Conservation (phyloP, 2,888 invertebrate genomes). For the Campoletis raptor region DNA sequence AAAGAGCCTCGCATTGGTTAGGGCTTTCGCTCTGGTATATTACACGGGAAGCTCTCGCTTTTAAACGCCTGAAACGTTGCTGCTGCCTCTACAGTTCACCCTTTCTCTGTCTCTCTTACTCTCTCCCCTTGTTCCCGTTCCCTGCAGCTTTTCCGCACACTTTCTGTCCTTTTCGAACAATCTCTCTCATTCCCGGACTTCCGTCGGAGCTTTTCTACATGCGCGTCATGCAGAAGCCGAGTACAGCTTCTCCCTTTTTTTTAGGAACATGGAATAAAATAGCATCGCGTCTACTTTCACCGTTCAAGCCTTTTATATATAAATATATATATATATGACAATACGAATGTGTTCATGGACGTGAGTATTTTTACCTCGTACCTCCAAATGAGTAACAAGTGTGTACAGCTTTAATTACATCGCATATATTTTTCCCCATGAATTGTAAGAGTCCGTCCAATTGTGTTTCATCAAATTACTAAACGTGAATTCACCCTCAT, state of each 20-base stretch:
- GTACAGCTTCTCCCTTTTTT: conserved; percentile 9
- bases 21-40: conserved; percentile 49
- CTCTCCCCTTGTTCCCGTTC: conserved; percentile 2
- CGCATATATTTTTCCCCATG: not conserved
- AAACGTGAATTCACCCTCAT: conserved; percentile 21
- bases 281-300: conserved; percentile 18
- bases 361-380: conserved; percentile 4
- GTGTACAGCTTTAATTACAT: conserved; percentile 33
- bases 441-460: conserved; percentile 22
- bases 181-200: conserved; percentile 1
- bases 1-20: conserved; percentile 41
- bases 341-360: not conserved
- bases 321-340: not conserved
- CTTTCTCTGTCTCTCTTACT: conserved; percentile 24
- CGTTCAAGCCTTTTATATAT: conserved; percentile 6
- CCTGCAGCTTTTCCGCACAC: conserved; percentile 20
- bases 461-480: conserved; percentile 16
- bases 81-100: conserved; percentile 34
- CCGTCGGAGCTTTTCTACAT: conserved; percentile 27
- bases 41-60: conserved; percentile 42
- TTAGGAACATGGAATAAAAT: conserved; percentile 34
- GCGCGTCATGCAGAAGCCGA: conserved; percentile 22
- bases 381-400: conserved; percentile 40
- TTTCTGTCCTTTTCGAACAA: conserved; percentile 9
- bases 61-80: conserved; percentile 62